A percentile compares a stretch with the other conserved stretches of the same genome.
phyloP scores from a whole-genome alignment of 2,113 vertebrate species.

The Rhinichthys klamathensis region DNA sequence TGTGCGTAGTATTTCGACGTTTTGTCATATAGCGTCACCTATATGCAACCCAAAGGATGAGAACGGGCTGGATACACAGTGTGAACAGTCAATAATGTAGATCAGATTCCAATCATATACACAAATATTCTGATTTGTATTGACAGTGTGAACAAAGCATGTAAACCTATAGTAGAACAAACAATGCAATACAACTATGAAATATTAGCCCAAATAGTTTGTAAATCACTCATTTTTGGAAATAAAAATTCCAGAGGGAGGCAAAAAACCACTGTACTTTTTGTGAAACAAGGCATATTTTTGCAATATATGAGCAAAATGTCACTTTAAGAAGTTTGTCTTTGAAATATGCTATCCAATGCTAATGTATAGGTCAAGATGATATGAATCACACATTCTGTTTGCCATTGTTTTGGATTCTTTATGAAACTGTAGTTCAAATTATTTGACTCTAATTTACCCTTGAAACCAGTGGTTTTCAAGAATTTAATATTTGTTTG shows the following conservation, averaged over 20 bases:
- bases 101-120: too few relatives aligned
- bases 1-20: too few relatives aligned
- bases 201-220: neutral
- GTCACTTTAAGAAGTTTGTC: neutral
- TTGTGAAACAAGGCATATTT: neutral
- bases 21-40: too few relatives aligned
- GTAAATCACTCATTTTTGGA: neutral
- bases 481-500: neutral
- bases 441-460: neutral
- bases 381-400: neutral
- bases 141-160: too few relatives aligned
- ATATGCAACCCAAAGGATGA: too few relatives aligned
- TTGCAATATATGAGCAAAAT: neutral
- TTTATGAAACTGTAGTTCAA: neutral
- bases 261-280: neutral
- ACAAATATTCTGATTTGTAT: too few relatives aligned
- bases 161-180: neutral
- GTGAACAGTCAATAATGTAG: too few relatives aligned
- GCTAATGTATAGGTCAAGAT: neutral
- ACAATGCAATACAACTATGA: neutral
- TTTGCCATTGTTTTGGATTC: too few relatives aligned
- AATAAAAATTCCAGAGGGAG: neutral
- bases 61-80: too few relatives aligned
- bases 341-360: neutral
- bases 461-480: neutral